These are phyloP conservation scores for Epizoanthus rinbou DNA, from an alignment of 92 coral and sea anemone species.

Conservation along the genomic window DNA sequence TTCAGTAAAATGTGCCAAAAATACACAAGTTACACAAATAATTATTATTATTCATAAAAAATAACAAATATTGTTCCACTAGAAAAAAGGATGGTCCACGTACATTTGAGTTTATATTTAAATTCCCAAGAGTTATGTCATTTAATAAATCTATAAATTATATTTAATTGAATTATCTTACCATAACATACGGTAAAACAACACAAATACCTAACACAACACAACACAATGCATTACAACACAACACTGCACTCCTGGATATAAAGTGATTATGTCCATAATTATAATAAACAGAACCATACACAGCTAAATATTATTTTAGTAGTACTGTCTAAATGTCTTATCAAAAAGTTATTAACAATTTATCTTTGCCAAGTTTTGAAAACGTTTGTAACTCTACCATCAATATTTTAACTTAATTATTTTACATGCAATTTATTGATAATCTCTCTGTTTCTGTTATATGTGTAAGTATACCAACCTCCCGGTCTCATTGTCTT, in stretches of 20 bases:
- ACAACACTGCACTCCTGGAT: background rate
- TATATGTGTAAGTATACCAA: background rate
- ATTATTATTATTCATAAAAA: background rate
- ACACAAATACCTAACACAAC: no score
- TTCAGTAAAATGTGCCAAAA: background rate
- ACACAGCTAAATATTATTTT: no score
- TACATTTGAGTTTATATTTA: background rate
- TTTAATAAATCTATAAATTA: background rate
- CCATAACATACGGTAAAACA: background rate
- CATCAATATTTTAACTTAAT: no score
- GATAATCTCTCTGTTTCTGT: no score
- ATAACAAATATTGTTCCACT: background rate
- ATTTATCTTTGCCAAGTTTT: no score
- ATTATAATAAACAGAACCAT: no score
- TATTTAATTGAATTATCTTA: background rate
- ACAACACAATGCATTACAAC: no score
- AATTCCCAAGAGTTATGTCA: background rate
- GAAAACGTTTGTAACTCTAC: no score
- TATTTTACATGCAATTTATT: no score
- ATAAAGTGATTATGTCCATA: background rate
- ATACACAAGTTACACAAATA: background rate
- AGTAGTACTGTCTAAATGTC: no score
- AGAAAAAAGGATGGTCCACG: background rate
- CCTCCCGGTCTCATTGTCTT: constrained; percentile 87
- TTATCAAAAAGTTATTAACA: no score